These are phyloP conservation scores for Dermatemys mawii DNA, from an alignment of 2,113 vertebrate species.

Conservation along the genomic window DNA sequence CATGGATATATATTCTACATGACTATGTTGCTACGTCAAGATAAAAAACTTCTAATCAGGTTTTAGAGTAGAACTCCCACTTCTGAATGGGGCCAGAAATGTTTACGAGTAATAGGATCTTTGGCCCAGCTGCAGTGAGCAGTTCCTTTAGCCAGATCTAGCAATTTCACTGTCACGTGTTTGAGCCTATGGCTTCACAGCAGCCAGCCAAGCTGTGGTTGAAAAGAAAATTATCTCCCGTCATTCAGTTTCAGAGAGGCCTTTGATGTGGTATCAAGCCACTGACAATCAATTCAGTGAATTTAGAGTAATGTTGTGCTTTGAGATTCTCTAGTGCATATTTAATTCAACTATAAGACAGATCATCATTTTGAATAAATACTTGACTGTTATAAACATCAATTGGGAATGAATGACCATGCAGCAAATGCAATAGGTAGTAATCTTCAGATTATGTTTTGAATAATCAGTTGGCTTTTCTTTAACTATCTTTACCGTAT, in stretches of 20 bases:
- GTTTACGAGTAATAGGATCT: neutral
- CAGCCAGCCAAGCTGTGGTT: neutral
- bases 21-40: neutral
- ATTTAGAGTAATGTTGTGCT: neutral
- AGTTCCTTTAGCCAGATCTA: neutral
- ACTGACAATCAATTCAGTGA: neutral
- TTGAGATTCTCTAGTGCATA: neutral
- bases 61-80: neutral
- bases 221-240: neutral
- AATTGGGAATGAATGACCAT: neutral
- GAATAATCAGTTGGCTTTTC: constrained; percentile 11
- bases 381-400: neutral
- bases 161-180: neutral
- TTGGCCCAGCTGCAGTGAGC: neutral
- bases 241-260: neutral
- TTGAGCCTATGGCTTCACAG: neutral
- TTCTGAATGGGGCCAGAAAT: neutral
- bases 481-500: constrained; percentile 28
- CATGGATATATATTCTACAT: neutral
- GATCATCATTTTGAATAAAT: neutral
- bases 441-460: neutral
- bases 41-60: neutral
- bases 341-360: neutral
- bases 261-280: neutral
- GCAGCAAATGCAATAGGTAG: neutral